A percentile compares a stretch with the other conserved stretches of the same genome.
Evolutionary conservation across 2,113 vertebrate genomes (phyloP).

Genomic region (Halcyon senegalensis): DNA sequence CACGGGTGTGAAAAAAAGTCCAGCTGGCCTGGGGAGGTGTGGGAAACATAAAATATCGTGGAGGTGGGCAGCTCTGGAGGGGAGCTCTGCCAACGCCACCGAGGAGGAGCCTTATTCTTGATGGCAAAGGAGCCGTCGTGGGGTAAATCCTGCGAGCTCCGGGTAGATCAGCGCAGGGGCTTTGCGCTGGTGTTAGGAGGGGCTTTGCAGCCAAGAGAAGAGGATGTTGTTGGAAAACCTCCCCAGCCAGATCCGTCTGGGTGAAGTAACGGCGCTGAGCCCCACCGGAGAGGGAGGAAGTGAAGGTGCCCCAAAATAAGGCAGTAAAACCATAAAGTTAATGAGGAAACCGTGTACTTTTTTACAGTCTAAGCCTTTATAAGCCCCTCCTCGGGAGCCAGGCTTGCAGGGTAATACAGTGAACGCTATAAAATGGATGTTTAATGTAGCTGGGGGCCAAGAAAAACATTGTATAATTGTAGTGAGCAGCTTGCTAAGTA

Average conservation of each 20-base stretch:
- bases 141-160: rapidly evolving
- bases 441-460: slow-evolving; percentile 81
- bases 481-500: slow-evolving; percentile 76
- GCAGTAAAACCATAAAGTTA: slow-evolving; percentile 79
- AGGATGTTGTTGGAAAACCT: neutral
- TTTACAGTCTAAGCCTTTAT: slow-evolving; percentile 68
- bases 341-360: slow-evolving; percentile 71
- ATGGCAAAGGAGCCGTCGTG: neutral
- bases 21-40: slow-evolving; percentile 33
- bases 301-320: slow-evolving; percentile 73
- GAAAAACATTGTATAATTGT: slow-evolving; percentile 81
- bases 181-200: neutral
- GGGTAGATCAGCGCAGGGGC: neutral
- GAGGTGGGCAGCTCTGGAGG: neutral
- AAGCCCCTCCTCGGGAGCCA: slow-evolving; percentile 60
- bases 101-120: neutral
- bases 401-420: slow-evolving; percentile 73
- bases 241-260: rapidly evolving
- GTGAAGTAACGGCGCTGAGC: neutral
- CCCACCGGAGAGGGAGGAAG: slow-evolving; percentile 42
- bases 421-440: slow-evolving; percentile 76
- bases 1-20: slow-evolving; percentile 55
- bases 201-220: neutral
- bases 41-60: neutral
- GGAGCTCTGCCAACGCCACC: neutral